Evolutionary conservation across 2,888 invertebrate genomes (phyloP), one percentile per base, ranked within the genome.

Genomic region (Iselma pallidipennis): DNA sequence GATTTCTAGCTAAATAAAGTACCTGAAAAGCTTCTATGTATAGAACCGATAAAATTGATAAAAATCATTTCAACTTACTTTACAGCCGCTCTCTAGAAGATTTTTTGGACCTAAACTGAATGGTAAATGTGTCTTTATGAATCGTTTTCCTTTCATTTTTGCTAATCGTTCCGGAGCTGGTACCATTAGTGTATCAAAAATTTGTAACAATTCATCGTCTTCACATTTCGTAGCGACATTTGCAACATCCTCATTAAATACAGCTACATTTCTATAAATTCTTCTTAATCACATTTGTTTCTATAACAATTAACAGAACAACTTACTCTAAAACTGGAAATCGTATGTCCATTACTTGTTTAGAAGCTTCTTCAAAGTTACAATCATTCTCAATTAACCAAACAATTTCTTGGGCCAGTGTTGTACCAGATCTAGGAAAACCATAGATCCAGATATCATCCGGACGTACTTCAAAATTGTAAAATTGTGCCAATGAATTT

Each of bases 311-410:
- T 12, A 49, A 45, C 10, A 23, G 74, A 49, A 28, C 68, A 63
- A 75, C 87, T 86, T 82, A 92, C 91, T 92, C 92, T 63, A 92
- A 82, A 78, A 91, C 91, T 9, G 91, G 91, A 78, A 89, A 91
- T 75, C 92, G 83, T 66, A 88, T 85, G 1, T 85, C 82, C 0
- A 92, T 81, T 0, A 86, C 84, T 55, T 83, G 82, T 6, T 82
- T 81, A 42, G 10, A 52, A n/a, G 91, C 88, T 52, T 80, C 84
- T 21, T 84, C 83, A 72, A 89, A 91, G 74, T 91, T 86, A 71
- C 91, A 82, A 71, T 89, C 82, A 73, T 91, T 91, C 1, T 86
- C 86, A 33, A 91, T 78, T 78, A 91, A 80, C 91, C 91, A 91
- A 3, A 90, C 87, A 63, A 91, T 76, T 77, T 91, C 91, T 74